Percentiles rank a stretch among this genome's conserved stretches.
Evolutionary conservation across 2,888 invertebrate genomes (phyloP).

Genomic region (Clunio marinus): DNA sequence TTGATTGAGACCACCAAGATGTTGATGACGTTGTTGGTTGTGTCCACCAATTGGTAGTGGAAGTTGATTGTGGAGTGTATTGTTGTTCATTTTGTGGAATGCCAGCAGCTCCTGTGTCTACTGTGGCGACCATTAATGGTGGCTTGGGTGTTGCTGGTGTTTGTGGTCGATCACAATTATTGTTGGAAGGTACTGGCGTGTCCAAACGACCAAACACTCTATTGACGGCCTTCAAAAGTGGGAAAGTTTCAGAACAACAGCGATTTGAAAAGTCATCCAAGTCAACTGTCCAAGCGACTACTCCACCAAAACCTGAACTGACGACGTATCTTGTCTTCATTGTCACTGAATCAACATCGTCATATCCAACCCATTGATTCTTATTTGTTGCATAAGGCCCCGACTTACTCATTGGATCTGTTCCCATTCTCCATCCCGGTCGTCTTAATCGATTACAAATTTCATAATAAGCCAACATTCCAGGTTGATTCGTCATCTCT

Average conservation of each 20-base stretch:
- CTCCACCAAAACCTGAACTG: constrained; percentile 70
- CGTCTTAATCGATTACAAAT: constrained; percentile 69
- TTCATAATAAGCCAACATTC: constrained; percentile 84
- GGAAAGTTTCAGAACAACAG: constrained; percentile 76
- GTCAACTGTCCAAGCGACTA: constrained; percentile 83
- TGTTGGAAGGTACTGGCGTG: constrained; percentile 54
- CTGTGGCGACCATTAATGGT: constrained; percentile 67
- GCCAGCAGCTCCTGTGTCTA: constrained; percentile 54
- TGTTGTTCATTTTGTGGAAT: constrained; percentile 45
- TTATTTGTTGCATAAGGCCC: constrained; percentile 70
- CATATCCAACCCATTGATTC: constrained; percentile 88
- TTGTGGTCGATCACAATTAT: constrained; percentile 66
- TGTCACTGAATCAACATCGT: constrained; percentile 71
- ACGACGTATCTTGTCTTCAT: constrained; percentile 73
- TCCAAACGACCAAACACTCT: constrained; percentile 65
- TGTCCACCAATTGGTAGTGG: constrained; percentile 53
- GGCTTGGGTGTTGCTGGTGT: constrained; percentile 70
- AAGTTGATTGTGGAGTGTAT: constrained; percentile 43
- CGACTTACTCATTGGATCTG: constrained; percentile 57
- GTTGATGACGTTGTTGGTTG: constrained; percentile 41
- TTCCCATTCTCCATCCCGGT: constrained; percentile 64
- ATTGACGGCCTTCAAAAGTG: constrained; percentile 71
- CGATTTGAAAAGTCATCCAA: constrained; percentile 81
- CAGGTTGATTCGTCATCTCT: constrained; percentile 77
- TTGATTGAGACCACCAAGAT: constrained; percentile 43